Evolutionary conservation across 2,113 vertebrate genomes (phyloP), one percentile per base, ranked within the genome.

Genomic region (Microcebus ravelobensis): DNA sequence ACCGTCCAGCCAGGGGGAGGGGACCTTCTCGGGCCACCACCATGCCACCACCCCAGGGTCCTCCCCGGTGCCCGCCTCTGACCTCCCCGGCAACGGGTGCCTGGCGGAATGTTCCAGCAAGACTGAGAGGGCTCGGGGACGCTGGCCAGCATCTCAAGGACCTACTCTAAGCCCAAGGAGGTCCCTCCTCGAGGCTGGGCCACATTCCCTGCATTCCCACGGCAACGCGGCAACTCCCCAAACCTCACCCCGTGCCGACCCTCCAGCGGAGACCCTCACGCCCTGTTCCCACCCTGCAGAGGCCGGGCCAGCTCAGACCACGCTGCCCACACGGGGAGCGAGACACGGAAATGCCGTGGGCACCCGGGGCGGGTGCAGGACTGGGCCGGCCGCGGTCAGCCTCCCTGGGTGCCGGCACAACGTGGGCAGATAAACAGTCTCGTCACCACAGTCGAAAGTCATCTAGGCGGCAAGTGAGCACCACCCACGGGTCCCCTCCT

Each of bases 141-240:
- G 42, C 65, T 1, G 20, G 29, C 15, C 8, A 50, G 36, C 36
- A 29, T 25, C 61, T 74, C 15, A 8, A 91, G 96, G 61, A 57
- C 67, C 50, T 9, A 25, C 71, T 71, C 20, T 0, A 0, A 4
- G 23, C 13, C 39, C 3, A 4, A 14, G 67, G 31, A 21, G 1
- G 85, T 10, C 6, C 50, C 50, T 21, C 2, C 13, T 14, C 1
- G 1, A 67, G 76, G 18, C 27, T 15, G 2, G 14, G 27, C 8
- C 5, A 8, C 89, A 48, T 74, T 85, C 83, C 29, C 59, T 0
- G 2, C 57, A 79, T 70, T 42, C 92, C 68, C 55, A 31, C 0
- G 0, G 48, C 6, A 14, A 73, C 21, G 1, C 0, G 1, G 70
- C 17, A 25, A 36, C 25, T 25, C 36, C 50, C 39, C 8, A 1